Base-by-base conservation (phyloP, 2,113 vertebrate species). In the Tragelaphus imberbis region DNA sequence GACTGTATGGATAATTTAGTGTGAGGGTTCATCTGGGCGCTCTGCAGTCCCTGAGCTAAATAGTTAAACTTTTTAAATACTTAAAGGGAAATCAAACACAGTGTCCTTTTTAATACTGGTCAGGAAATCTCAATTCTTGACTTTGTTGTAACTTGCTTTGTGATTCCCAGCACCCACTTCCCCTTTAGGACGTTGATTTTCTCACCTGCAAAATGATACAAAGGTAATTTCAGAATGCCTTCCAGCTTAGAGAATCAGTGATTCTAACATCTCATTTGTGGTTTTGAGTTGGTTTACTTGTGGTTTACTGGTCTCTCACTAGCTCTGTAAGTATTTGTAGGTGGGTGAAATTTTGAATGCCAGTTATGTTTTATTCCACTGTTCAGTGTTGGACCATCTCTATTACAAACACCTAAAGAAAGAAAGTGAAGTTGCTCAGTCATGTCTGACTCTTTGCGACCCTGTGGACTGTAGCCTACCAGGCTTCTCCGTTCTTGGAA, bases 141-240 rank as follows among this genome's bases (percentile, higher is more conserved):
- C 47, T 77, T 84, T 44, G 40, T 63, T 59, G 4, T 51, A 75
- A 71, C 30, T 95, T 71, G 17, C 49, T 82, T 84, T 79, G 63
- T 91, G 44, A 93, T 71, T 84, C 27, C 56, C 61, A 71, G 23
- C 19, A 87, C 14, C 51, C 47, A 40, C 17, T n/a, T 85, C 10
- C 44, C 68, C 17, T 91, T 84, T 12, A 30, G 82, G 36, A 17
- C 3, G 2, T 53, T 88, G 53, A 80, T 94, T 95, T 95, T 96
- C n/a, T 91, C 71, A 86, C 30, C 9, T 27, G 36, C 68, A 44
- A 95, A 91, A 86, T 91, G 30, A 82, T 36, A 58, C 25, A 84
- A 65, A 55, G 28, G 49, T 91, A 68, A 86, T 96, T 95, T 95
- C 25, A 93, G 14, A 91, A 93, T 82, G n/a, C 27, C 25, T 92